phyloP scores from a whole-genome alignment of 2,113 vertebrate genomes.

The Boulengeromyrus knoepffleri region DNA sequence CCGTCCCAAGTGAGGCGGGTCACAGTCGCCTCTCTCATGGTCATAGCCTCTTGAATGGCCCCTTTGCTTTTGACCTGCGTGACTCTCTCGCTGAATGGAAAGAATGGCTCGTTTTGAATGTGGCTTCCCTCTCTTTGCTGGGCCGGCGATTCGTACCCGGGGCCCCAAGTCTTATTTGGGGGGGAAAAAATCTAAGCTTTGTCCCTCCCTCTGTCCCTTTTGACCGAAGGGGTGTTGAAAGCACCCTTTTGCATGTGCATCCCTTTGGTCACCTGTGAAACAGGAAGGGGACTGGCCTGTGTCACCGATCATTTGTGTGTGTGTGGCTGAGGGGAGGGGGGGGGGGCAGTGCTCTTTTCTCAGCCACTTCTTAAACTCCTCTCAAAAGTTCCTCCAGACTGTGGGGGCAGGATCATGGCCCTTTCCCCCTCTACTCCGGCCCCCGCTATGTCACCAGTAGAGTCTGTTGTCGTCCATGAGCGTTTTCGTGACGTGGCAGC shows the following conservation, averaged over 20 bases:
- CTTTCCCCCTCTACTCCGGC: constrained; percentile 26
- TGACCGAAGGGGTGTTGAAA: constrained; percentile 9
- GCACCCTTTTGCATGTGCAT: neutral
- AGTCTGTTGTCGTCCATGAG: too few species aligned
- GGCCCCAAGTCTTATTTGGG: neutral
- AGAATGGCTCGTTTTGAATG: constrained; percentile 29
- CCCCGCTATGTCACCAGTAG: neutral
- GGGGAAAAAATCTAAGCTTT: neutral
- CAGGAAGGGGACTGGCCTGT: constrained; percentile 2
- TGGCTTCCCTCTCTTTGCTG: constrained; percentile 11
- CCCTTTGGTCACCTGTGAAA: constrained; percentile 12
- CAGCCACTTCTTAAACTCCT: constrained; percentile 57
- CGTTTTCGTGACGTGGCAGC: neutral
- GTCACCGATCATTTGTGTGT: neutral
- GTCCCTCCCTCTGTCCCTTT: neutral
- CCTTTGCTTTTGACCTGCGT: constrained; percentile 31
- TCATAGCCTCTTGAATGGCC: constrained; percentile 32
- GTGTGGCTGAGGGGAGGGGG: neutral
- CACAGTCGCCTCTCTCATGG: constrained; percentile 13
- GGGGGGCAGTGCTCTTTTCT: constrained; percentile 39
- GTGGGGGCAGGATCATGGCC: constrained; percentile 32
- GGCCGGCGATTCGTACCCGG: too few species aligned
- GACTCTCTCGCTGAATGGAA: constrained; percentile 44
- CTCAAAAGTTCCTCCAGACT: constrained; percentile 54
- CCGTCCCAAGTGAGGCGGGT: constrained; percentile 11